phyloP scores from a whole-genome alignment of 2,113 vertebrate genomes.

The Mohoua ochrocephala region DNA sequence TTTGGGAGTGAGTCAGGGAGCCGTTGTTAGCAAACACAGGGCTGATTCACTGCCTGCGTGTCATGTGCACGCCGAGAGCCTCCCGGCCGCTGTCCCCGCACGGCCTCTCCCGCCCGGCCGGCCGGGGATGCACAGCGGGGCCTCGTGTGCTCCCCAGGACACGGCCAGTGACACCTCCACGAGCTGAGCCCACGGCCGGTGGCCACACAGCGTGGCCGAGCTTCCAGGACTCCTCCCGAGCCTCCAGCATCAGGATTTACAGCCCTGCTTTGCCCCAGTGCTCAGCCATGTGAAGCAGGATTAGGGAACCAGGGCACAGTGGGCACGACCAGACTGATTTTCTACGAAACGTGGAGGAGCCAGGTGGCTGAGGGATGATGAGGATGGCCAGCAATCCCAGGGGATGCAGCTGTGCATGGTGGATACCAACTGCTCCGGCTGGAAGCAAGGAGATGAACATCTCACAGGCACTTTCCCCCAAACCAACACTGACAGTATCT shows the following conservation, averaged over 20 bases:
- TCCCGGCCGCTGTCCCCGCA: not conserved
- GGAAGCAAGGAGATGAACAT: not conserved
- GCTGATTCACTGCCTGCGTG: not conserved
- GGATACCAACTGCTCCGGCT: not conserved
- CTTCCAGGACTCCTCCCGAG: not conserved
- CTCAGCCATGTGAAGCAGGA: accelerated
- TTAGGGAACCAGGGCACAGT: not conserved
- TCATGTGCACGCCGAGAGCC: not conserved
- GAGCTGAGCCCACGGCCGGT: not conserved
- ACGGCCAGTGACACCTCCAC: not conserved
- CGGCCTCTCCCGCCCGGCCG: not conserved
- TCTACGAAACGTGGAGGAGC: not conserved
- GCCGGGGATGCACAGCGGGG: not conserved
- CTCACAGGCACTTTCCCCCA: not conserved
- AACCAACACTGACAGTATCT: not conserved
- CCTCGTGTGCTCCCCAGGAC: not conserved
- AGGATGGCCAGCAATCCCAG: not conserved
- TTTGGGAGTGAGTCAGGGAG: not conserved
- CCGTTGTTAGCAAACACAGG: not conserved
- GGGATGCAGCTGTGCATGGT: accelerated
- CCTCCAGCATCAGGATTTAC: not conserved
- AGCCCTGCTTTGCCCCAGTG: not conserved
- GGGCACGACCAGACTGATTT: not conserved
- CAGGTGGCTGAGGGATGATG: not conserved
- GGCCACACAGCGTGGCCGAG: accelerated